These are phyloP conservation scores for Watsonalla binaria DNA, from an alignment of 2,888 invertebrate species.

Conservation along the genomic window DNA sequence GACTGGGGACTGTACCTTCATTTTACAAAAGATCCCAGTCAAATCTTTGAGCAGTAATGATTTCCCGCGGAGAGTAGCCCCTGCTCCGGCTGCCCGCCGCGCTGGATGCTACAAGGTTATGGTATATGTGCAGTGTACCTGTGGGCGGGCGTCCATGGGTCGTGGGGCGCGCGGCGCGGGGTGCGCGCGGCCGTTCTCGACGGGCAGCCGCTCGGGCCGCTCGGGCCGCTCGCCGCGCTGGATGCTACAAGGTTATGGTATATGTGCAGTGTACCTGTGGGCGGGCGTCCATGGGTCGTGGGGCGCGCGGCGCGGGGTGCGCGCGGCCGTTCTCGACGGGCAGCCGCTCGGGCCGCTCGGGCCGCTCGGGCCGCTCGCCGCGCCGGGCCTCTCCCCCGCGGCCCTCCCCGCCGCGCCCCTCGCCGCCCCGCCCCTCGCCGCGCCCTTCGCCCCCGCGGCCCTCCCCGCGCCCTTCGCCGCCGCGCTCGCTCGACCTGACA, in stretches of 20 bases:
- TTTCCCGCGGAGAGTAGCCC: too few relatives aligned
- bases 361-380: slow-evolving; percentile 12
- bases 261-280: slow-evolving; percentile 11
- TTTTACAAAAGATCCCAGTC: too few relatives aligned
- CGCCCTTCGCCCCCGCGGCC: slow-evolving; percentile 23
- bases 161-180: slow-evolving; percentile 22
- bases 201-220: slow-evolving; percentile 27
- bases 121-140: slow-evolving; percentile 9
- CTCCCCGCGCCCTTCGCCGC: slow-evolving; percentile 18
- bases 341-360: slow-evolving; percentile 17
- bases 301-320: slow-evolving; percentile 30
- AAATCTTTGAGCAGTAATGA: too few relatives aligned
- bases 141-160: slow-evolving; percentile 14
- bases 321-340: slow-evolving; percentile 64
- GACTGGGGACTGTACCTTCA: too few relatives aligned
- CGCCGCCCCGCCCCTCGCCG: slow-evolving; percentile 20
- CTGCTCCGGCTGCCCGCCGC: too few relatives aligned
- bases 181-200: slow-evolving; percentile 62
- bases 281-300: slow-evolving; percentile 12
- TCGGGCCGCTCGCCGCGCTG: slow-evolving; percentile 12
- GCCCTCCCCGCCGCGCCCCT: slow-evolving; percentile 11
- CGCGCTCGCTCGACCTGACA: slow-evolving; percentile 45
- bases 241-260: not conserved
- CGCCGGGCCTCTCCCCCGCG: too few relatives aligned
- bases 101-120: not conserved